A percentile compares a stretch with the other conserved stretches of the same genome.
These are phyloP conservation scores for Abramis brama DNA, from an alignment of 2,113 vertebrate genomes.

Conservation along the genomic window DNA sequence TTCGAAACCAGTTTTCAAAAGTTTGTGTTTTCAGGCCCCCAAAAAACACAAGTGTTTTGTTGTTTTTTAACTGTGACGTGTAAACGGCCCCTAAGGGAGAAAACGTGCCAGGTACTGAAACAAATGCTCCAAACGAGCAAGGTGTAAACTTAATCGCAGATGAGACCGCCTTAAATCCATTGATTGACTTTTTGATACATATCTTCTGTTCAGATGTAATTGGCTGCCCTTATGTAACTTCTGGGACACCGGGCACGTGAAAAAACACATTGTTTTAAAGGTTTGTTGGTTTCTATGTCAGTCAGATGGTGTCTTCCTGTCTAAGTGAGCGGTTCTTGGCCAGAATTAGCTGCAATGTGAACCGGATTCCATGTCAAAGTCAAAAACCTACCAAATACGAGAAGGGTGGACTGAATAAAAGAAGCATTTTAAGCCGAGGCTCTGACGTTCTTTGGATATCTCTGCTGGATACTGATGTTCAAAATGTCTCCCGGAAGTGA, in stretches of 20 bases:
- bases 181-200: neutral
- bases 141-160: neutral
- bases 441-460: conserved; percentile 66
- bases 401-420: conserved; percentile 59
- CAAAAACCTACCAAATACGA: neutral
- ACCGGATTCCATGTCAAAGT: neutral
- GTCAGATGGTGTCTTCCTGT: neutral
- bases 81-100: neutral
- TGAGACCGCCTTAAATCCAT: neutral
- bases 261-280: neutral
- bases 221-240: neutral
- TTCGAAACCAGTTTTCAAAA: no score
- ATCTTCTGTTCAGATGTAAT: neutral
- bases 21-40: no score
- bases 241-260: neutral
- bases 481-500: conserved; percentile 68
- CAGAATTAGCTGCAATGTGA: conserved; percentile 11
- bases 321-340: neutral
- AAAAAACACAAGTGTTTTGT: no score
- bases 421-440: conserved; percentile 64
- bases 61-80: no score
- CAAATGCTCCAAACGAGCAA: neutral
- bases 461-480: conserved; percentile 67
- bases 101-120: no score
- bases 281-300: neutral